A percentile compares a stretch with the other conserved stretches of the same genome.
Conservation (phyloP, 2,113 vertebrate species). For the Tupaia tana region DNA sequence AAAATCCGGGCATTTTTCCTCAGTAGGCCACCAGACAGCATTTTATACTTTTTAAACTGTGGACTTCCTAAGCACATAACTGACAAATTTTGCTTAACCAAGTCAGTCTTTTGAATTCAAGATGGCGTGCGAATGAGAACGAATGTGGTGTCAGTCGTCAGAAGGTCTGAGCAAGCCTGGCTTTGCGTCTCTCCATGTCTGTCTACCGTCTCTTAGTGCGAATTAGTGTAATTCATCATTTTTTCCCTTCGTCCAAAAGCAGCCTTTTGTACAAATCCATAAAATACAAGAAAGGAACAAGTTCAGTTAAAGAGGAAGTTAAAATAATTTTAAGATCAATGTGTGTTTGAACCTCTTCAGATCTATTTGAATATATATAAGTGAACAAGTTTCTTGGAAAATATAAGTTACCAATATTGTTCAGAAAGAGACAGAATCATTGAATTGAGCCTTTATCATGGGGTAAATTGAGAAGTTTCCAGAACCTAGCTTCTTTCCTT, state of each 20-base stretch:
- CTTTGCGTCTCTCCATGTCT: background rate
- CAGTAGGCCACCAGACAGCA: background rate
- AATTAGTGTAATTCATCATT: background rate
- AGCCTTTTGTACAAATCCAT: background rate
- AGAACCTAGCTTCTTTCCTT: background rate
- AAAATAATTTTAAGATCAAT: conserved; percentile 25
- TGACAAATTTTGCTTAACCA: background rate
- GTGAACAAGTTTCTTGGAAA: background rate
- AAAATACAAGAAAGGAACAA: background rate
- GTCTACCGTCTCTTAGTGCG: background rate
- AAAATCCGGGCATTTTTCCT: background rate
- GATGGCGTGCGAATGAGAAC: background rate
- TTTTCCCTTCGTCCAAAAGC: background rate
- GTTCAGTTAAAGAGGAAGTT: conserved; percentile 21
- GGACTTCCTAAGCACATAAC: background rate
- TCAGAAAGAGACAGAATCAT: background rate
- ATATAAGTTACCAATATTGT: background rate
- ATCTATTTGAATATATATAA: background rate
- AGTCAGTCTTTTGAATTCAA: background rate
- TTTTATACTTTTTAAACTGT: background rate
- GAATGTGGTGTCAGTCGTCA: background rate
- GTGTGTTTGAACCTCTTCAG: background rate
- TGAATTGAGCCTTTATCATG: background rate
- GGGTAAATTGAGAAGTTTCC: background rate
- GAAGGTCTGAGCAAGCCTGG: background rate